Conservation (phyloP, 2,888 invertebrate genomes). For the Neoascia interrupta region DNA sequence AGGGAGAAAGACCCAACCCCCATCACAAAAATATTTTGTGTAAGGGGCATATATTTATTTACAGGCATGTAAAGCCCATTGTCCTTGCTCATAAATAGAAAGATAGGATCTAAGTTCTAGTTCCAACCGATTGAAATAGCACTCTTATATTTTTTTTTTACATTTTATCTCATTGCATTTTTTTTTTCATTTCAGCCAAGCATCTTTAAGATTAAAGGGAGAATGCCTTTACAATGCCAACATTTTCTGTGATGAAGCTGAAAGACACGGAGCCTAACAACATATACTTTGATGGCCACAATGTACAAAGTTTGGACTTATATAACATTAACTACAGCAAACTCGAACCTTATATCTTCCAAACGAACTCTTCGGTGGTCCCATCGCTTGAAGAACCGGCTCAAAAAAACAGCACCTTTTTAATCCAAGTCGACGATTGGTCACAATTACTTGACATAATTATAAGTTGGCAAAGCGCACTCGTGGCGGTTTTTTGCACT, state of each 20-base stretch:
- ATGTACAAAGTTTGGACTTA: conserved; percentile 1
- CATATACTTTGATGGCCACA: conserved; percentile 4
- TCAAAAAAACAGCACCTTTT: conserved; percentile 48
- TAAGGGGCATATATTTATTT: too few species aligned
- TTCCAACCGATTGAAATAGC: too few species aligned
- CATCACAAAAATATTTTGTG: too few species aligned
- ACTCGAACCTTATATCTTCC: conserved; percentile 25
- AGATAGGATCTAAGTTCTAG: too few species aligned
- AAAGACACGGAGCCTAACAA: neutral
- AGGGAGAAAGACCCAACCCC: too few species aligned
- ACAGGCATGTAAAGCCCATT: too few species aligned
- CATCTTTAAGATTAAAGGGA: too few species aligned
- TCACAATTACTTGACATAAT: conserved; percentile 76
- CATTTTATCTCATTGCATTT: neutral
- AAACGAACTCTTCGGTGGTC: conserved; percentile 15
- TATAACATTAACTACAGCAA: conserved; percentile 15
- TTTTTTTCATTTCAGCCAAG: conserved; percentile 10
- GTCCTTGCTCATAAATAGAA: too few species aligned
- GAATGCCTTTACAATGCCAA: conserved; percentile 7
- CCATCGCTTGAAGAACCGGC: conserved; percentile 8
- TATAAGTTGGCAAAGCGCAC: conserved; percentile 81
- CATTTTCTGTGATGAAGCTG: conserved; percentile 4
- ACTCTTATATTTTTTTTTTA: too few species aligned
- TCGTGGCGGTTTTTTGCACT: conserved; percentile 83
- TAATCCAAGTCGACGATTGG: conserved; percentile 75